phyloP scores from a whole-genome alignment of 2,797 vertebrate genomes.

The Gila robusta region DNA sequence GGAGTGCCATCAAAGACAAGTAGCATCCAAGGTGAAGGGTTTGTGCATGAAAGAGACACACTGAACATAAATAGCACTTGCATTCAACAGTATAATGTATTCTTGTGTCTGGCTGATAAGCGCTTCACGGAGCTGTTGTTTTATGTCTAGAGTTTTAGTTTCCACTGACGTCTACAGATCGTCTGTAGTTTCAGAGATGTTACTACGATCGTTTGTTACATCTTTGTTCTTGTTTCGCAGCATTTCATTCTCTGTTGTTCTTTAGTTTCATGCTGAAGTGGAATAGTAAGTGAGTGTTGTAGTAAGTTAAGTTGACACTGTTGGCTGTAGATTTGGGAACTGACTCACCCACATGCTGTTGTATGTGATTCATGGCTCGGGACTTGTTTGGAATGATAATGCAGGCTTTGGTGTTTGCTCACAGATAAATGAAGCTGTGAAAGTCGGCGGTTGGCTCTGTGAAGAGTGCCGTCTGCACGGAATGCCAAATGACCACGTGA shows the following conservation, averaged over 20 bases:
- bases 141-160: constrained; percentile 19
- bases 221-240: constrained; percentile 7
- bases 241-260: constrained; percentile 8
- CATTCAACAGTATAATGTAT: constrained; percentile 5
- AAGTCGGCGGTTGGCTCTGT: constrained; percentile 16
- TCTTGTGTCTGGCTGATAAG: background rate
- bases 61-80: constrained; percentile 27
- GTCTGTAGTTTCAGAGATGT: background rate
- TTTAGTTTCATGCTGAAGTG: constrained; percentile 1
- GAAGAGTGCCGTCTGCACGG: constrained; percentile 11
- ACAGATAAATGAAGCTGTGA: constrained; percentile 48
- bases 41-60: constrained; percentile 17
- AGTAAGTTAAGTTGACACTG: constrained; percentile 9
- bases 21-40: constrained; percentile 38
- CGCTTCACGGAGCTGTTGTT: background rate
- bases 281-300: background rate
- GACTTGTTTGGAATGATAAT: constrained; percentile 39
- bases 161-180: background rate
- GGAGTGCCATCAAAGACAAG: constrained; percentile 19
- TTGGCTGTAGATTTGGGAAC: constrained; percentile 35
- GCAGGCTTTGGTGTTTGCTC: constrained; percentile 42
- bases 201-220: background rate
- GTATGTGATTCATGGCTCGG: constrained; percentile 37
- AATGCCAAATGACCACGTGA: constrained; percentile 40
- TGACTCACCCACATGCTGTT: constrained; percentile 16